Evolutionary conservation across 2,113 vertebrate species (phyloP).

Genomic region (Galemys pyrenaicus): DNA sequence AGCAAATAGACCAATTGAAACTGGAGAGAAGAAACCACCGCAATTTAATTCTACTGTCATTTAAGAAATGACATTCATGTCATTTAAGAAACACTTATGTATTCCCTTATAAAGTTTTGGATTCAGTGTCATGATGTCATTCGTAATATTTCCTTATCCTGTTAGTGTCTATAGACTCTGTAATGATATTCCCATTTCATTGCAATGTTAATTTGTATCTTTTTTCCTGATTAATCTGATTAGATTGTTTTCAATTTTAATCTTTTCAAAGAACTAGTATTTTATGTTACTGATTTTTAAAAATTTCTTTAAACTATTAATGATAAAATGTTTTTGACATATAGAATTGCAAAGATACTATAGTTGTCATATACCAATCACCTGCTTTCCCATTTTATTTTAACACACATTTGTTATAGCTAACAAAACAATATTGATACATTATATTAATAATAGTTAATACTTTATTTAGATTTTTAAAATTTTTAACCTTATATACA

Average conservation of each 20-base stretch:
- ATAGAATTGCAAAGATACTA: not conserved
- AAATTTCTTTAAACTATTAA: not conserved
- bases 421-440: not conserved
- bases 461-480: not conserved
- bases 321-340: constrained; percentile 20
- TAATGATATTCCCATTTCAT: not conserved
- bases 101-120: not conserved
- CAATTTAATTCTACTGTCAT: not conserved
- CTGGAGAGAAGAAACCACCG: not conserved
- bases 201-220: not conserved
- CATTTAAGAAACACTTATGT: not conserved
- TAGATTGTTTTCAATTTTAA: not conserved
- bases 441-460: constrained; percentile 6
- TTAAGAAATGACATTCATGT: not conserved
- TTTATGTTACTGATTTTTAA: not conserved
- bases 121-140: not conserved
- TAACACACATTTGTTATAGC: not conserved
- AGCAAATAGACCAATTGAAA: not conserved
- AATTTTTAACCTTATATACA: not conserved
- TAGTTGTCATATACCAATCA: not conserved
- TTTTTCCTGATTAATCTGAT: not conserved
- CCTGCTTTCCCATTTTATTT: not conserved
- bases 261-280: not conserved
- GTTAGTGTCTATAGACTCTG: not conserved
- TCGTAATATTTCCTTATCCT: not conserved